Conservation (phyloP, 1,140 invertebrate species). For the Mizuhopecten yessoensis region DNA sequence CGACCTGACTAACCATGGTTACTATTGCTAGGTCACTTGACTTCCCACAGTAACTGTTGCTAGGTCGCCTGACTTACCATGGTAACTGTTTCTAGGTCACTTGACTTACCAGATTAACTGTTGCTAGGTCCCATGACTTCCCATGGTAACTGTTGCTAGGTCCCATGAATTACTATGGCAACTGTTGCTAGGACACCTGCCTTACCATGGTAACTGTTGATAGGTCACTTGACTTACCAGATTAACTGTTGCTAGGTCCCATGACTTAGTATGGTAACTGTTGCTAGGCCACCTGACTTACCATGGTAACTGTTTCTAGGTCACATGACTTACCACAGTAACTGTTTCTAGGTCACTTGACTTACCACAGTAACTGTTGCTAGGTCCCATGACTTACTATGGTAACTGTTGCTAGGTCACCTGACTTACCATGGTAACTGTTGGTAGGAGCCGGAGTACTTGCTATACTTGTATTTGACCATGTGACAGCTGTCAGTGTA, state of each 20-base stretch:
- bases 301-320: not conserved
- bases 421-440: not conserved
- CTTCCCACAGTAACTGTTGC: not conserved
- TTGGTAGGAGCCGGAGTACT: constrained; percentile 91
- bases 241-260: not conserved
- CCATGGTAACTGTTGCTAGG: not conserved
- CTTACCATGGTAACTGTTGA: constrained; percentile 54
- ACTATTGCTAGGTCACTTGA: not conserved
- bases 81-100: not conserved
- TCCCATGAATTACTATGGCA: not conserved
- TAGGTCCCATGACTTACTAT: not conserved
- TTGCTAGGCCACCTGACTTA: not conserved
- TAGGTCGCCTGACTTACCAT: not conserved
- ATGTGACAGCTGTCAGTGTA: constrained; percentile 94
- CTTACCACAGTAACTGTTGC: not conserved
- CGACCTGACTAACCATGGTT: not conserved
- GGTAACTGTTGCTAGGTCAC: not conserved
- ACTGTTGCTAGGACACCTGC: not conserved
- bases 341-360: not conserved
- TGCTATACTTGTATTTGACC: constrained; percentile 93
- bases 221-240: constrained; percentile 83
- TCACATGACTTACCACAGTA: not conserved
- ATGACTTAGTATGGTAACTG: not conserved
- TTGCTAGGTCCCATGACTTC: not conserved
- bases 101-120: not conserved